phyloP scores from a whole-genome alignment of 2,797 vertebrate genomes.

The Oreochromis grahami region DNA sequence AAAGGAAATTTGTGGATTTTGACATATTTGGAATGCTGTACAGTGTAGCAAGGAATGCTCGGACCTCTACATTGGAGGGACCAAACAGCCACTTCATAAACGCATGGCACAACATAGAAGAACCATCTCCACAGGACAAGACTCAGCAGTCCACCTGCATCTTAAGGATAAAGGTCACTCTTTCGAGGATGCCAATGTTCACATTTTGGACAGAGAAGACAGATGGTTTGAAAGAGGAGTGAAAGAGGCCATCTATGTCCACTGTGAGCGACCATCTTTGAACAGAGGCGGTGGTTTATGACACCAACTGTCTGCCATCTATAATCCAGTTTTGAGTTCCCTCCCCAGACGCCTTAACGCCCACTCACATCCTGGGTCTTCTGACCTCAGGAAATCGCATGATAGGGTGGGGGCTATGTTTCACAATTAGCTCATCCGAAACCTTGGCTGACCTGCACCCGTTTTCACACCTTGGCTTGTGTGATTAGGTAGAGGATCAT shows the following conservation, averaged over 20 bases:
- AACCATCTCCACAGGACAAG: not conserved
- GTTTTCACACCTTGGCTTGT: not conserved
- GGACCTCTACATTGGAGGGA: not conserved
- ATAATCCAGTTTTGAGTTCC: not conserved
- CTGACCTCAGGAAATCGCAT: not conserved
- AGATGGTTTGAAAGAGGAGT: not conserved
- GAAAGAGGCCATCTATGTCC: not conserved
- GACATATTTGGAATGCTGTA: not conserved
- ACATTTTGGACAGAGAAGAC: not conserved
- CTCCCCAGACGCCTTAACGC: accelerated
- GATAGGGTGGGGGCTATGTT: accelerated
- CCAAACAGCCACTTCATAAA: not conserved
- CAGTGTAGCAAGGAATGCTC: accelerated
- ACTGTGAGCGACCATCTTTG: not conserved
- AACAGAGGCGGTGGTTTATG: not conserved
- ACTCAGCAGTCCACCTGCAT: not conserved
- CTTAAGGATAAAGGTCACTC: not conserved
- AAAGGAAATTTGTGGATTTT: not conserved
- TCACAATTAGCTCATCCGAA: not conserved
- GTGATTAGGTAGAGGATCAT: not conserved
- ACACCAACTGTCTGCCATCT: not conserved
- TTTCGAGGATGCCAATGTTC: not conserved
- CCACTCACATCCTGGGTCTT: not conserved
- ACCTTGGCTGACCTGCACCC: accelerated
- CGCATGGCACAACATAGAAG: not conserved